Evolutionary conservation across 1,140 invertebrate species (phyloP).

Genomic region (Brachionus paranguensis): DNA sequence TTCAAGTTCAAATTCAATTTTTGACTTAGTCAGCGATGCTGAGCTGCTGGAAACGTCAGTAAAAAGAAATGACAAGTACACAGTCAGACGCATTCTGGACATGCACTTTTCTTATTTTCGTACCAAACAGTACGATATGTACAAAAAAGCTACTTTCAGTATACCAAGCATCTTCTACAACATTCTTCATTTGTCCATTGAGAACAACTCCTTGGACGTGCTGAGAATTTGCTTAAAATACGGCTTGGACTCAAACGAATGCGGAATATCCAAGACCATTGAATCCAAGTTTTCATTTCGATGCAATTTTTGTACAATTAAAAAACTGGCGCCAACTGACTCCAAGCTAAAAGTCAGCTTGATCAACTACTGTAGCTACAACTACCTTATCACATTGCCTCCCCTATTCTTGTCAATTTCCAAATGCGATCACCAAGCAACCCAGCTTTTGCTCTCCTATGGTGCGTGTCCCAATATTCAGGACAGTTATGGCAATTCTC

Average conservation of each 20-base stretch:
- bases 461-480: slow-evolving; percentile 24
- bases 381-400: background rate
- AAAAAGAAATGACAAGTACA: slow-evolving; percentile 20
- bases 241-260: slow-evolving; percentile 22
- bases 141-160: background rate
- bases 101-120: slow-evolving; percentile 31
- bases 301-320: slow-evolving; percentile 6
- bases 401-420: slow-evolving; percentile 20
- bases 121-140: background rate
- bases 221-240: slow-evolving; percentile 37
- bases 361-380: background rate
- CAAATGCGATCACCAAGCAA: slow-evolving; percentile 4
- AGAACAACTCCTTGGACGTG: background rate
- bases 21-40: background rate
- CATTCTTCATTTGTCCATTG: slow-evolving; percentile 16
- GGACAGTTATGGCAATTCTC: background rate
- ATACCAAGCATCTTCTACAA: slow-evolving; percentile 26
- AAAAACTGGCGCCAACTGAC: background rate
- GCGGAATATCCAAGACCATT: background rate
- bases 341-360: background rate
- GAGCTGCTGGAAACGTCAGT: slow-evolving; percentile 10
- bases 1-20: background rate
- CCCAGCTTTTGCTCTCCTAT: background rate
- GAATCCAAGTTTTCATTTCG: background rate
- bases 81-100: slow-evolving; percentile 29